Evolutionary conservation across 2,113 vertebrate genomes (phyloP).

Genomic region (Pollachius pollachius): DNA sequence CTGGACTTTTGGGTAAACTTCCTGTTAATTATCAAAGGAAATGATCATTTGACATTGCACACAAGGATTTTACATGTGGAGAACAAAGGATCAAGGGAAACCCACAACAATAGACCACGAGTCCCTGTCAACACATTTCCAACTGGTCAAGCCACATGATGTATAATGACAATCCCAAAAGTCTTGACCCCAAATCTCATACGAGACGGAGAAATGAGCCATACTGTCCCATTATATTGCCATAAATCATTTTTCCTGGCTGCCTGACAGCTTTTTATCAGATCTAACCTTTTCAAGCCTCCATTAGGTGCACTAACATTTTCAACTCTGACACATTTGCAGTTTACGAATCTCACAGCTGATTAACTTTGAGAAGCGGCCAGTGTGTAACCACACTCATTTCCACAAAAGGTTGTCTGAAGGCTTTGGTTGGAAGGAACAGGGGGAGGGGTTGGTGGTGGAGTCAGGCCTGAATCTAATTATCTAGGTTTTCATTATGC

Average conservation of each 20-base stretch:
- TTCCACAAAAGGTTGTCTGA: conserved; percentile 62
- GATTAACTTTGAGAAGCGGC: conserved; percentile 88
- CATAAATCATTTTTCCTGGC: conserved; percentile 95
- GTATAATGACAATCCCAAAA: conserved; percentile 81
- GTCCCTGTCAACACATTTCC: conserved; percentile 77
- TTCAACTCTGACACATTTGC: conserved; percentile 95
- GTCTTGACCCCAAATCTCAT: conserved; percentile 88
- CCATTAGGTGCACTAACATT: conserved; percentile 95
- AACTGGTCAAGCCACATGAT: conserved; percentile 91
- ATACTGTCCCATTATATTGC: conserved; percentile 94
- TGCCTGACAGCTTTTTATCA: conserved; percentile 97
- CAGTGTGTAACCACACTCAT: conserved; percentile 70
- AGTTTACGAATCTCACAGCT: conserved; percentile 96
- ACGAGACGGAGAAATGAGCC: conserved; percentile 96
- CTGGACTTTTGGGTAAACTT: no score
- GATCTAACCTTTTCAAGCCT: conserved; percentile 99
- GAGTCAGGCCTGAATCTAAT: conserved; percentile 23
- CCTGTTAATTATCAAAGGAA: conserved; percentile 7
- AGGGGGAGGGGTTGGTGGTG: conserved; percentile 6
- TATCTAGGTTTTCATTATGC: conserved; percentile 29
- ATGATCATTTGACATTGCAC: conserved; percentile 14
- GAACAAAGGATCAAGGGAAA: conserved; percentile 21
- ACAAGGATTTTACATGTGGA: not conserved
- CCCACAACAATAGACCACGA: conserved; percentile 46
- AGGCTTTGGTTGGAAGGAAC: conserved; percentile 30